phyloP scores from a whole-genome alignment of 2,888 invertebrate genomes.

The Phaonia tiefii region DNA sequence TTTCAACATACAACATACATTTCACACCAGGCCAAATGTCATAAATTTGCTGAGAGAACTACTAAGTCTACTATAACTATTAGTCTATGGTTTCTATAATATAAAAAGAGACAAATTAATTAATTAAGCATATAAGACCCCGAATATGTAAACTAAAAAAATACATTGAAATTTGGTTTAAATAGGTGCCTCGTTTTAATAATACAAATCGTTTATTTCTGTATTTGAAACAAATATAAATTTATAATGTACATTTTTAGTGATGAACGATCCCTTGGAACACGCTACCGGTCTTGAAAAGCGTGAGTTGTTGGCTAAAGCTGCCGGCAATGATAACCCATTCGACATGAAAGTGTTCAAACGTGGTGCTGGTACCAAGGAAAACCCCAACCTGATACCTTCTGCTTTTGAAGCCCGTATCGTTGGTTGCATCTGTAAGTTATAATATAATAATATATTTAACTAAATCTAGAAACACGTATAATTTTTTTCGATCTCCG shows the following conservation, averaged over 20 bases:
- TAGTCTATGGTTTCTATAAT: too few relatives aligned
- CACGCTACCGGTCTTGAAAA: slow-evolving; percentile 96
- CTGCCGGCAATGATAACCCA: slow-evolving; percentile 93
- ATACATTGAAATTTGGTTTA: too few relatives aligned
- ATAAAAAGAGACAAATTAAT: too few relatives aligned
- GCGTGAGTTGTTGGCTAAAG: slow-evolving; percentile 91
- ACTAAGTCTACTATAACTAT: too few relatives aligned
- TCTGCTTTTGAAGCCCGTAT: slow-evolving; percentile 94
- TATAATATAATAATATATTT: neutral
- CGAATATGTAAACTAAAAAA: too few relatives aligned
- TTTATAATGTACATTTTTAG: slow-evolving; percentile 78
- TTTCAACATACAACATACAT: too few relatives aligned
- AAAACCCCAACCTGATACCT: slow-evolving; percentile 92
- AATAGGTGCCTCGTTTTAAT: too few relatives aligned
- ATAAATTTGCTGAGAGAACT: too few relatives aligned
- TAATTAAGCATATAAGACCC: too few relatives aligned
- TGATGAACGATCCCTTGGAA: slow-evolving; percentile 93
- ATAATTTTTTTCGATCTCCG: slow-evolving; percentile 48
- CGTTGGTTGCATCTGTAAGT: slow-evolving; percentile 95
- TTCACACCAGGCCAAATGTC: too few relatives aligned
- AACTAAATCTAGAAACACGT: neutral
- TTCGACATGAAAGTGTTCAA: slow-evolving; percentile 92
- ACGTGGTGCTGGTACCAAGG: slow-evolving; percentile 91
- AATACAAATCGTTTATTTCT: neutral
- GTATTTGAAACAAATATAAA: too few relatives aligned